Evolutionary conservation across 53 echinoderm and acorn worm species (phyloP), one percentile per base, ranked within the genome.

Genomic region (Paelopatides confundens): DNA sequence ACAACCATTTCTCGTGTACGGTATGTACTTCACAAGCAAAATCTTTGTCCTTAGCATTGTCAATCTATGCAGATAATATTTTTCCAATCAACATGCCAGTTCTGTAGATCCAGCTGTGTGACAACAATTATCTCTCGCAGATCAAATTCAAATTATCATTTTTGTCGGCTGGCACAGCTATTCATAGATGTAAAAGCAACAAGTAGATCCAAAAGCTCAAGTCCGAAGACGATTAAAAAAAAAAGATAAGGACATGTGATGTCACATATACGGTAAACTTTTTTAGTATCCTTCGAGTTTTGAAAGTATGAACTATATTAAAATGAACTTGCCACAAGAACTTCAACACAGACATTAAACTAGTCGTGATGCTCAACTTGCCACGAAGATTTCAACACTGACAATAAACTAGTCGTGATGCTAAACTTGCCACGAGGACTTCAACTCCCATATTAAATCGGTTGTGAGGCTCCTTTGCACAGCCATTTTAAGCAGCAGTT

Each of bases 381-480:
- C 74, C 46, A 11, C 38, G 74, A 74, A 43, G 74, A 74, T 24
- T 74, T 74, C 74, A 74, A 74, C 74, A 39, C 74, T 43, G 40
- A 74, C n/a, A n/a, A n/a, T n/a, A n/a, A n/a, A n/a, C n/a, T n/a
- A n/a, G n/a, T n/a, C n/a, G n/a, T n/a, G n/a, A n/a, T n/a, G n/a
- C n/a, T 74, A 39, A 74, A 46, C 74, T 74, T 39, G 74, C 74
- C 46, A 11, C 38, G 74, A 74, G 74, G 74, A 74, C 43, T 74
- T 74, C 74, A 74, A 74, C 74, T 74, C 74, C 74, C 74, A 74
- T 43, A 39, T 74, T 74, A 74, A 74, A 74, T 74, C 74, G 40
- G 74, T 74, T 43, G 46, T 74, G 46, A 74, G 74, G 36, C 74
- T 74, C 40, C 46, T 39, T 12, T 40, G 74, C 26, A 40, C 46